Base-by-base conservation (phyloP, 2,888 invertebrate species). In the Drosophila affinis region DNA sequence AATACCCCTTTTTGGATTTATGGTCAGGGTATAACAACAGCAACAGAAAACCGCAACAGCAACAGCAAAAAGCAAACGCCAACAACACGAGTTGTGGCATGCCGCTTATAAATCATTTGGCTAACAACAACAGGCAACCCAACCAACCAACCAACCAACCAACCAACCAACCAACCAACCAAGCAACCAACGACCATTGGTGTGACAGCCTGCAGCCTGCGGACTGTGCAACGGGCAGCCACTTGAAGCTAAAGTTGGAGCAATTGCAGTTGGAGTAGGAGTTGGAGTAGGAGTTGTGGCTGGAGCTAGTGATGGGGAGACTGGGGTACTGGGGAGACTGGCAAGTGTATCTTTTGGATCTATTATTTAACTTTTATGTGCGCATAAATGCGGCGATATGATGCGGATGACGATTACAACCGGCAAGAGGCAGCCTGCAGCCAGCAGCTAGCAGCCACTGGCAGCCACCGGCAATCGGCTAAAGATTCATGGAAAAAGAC, bases 291-390 rank as follows among this genome's bases (percentile, higher is more conserved):
- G 53, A 10, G 53, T 14, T 54, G 17, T 24, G 18, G 39, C 18
- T 44, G 45, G 18, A 18, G 55, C 47, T 17, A 34, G 49, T 17
- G 49, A 17, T 27, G 24, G 18, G 21, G 44, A n/a, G 44, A 56
- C 6, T 46, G 27, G 12, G 45, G 17, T 18, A 45, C 27, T 45
- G 18, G 5, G 48, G 12, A 24, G 58, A 67, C 64, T 75, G 79
- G 77, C 75, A 76, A 86, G 87, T 78, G 89, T 85, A 87, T 85
- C 85, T 88, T 76, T 85, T 84, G 89, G 89, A 88, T 89, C 89
- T 88, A 89, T 87, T 88, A 88, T 89, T 89, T 86, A 89, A 86
- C 88, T 89, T 86, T 87, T 89, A 86, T 89, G 86, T 89, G 89
- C 80, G 83, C 86, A 89, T 86, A 86, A 89, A 89, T 89, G 89